These are phyloP conservation scores for Hymenochirus boettgeri DNA, from an alignment of 2,113 vertebrate genomes.

Conservation along the genomic window DNA sequence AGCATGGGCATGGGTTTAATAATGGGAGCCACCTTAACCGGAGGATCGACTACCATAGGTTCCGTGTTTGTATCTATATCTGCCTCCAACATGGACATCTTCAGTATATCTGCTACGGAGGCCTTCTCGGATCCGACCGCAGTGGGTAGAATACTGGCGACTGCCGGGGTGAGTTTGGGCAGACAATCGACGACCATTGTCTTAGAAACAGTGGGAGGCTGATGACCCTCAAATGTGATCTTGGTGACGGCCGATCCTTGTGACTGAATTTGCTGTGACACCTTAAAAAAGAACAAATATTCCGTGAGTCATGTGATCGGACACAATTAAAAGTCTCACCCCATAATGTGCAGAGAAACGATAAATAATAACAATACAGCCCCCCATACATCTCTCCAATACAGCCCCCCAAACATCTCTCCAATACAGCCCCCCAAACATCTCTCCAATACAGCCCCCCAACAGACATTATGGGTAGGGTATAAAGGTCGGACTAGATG, in stretches of 20 bases:
- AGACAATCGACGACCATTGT: constrained; percentile 67
- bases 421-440: no score
- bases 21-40: constrained; percentile 70
- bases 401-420: no score
- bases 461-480: no score
- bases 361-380: no score
- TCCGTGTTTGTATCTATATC: constrained; percentile 84
- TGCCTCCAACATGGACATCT: constrained; percentile 97
- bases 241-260: constrained; percentile 91
- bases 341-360: no score
- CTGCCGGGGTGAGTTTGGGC: constrained; percentile 64
- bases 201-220: constrained; percentile 73
- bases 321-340: not conserved
- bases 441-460: no score
- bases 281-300: constrained; percentile 63
- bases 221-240: constrained; percentile 84
- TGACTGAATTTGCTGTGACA: constrained; percentile 85
- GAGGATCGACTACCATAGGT: constrained; percentile 79
- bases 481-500: no score
- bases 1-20: constrained; percentile 60
- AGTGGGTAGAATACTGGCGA: constrained; percentile 63
- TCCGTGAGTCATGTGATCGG: constrained; percentile 53
- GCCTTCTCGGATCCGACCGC: constrained; percentile 68
- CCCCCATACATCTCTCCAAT: no score
- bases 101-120: constrained; percentile 86